Evolutionary conservation across 2,113 vertebrate species (phyloP), one percentile per base, ranked within the genome.

Genomic region (Cynocephalus volans): DNA sequence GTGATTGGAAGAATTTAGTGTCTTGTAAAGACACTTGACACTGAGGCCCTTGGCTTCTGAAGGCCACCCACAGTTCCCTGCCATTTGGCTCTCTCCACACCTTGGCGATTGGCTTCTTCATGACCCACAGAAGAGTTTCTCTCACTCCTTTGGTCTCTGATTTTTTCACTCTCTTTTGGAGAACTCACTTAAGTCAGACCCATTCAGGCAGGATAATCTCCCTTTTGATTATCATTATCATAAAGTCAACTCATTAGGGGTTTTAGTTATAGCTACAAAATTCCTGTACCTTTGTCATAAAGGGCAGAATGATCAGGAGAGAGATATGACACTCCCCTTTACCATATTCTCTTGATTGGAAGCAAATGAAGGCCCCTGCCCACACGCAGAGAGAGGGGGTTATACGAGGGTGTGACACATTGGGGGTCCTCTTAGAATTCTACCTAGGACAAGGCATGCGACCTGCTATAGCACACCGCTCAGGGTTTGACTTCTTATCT

Each of bases 11-110:
- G 28, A 89, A 70, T 6, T 69, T 15, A 56, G n/a, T 69, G n/a
- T 60, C 12, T 80, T 50, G 33, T 8, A 41, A 41, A 41, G 41
- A 41, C 41, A 41, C 41, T 41, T 41, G 41, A 41, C 41, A 50
- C 6, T 50, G 4, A 7, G 31, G 7, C 5, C 13, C 48, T 86
- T 33, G 23, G 11, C 24, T 54, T n/a, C 52, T 31, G 21, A 1
- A 48, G 5, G 65, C 1, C 56, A 54, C 7, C 0, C 5, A 23
- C 24, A 3, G 0, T 6, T 15, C 28, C 45, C n/a, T 85, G 10
- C 7, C 24, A 45, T 21, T 2, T 36, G 7, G 5, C 2, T 79
- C 21, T 70, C 4, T 45, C 19, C 6, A 48, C 0, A 9, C 9
- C 26, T 8, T 15, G 5, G 18, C 12, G 11, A 21, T 62, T 64